Conservation (phyloP, 2,797 vertebrate species). For the Chelmon rostratus region DNA sequence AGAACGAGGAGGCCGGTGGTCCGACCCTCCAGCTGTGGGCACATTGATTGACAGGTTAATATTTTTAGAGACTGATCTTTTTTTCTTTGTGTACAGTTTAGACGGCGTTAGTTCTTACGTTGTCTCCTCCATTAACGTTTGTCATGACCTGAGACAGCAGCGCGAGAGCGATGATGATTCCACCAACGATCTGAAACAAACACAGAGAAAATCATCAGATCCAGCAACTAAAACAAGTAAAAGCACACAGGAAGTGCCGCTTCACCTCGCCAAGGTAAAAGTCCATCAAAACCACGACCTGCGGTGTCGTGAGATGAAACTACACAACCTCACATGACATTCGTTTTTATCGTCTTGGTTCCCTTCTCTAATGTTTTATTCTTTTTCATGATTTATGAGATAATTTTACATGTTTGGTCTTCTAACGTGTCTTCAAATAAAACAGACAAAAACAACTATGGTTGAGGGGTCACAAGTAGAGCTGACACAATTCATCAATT, state of each 20-base stretch:
- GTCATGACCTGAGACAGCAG: slow-evolving; percentile 27
- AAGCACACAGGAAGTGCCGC: neutral
- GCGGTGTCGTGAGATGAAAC: too few species aligned
- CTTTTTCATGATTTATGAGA: too few species aligned
- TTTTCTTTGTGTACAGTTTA: neutral
- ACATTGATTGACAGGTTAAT: neutral
- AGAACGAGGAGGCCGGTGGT: neutral
- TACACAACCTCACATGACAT: too few species aligned
- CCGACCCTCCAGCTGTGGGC: slow-evolving; percentile 31
- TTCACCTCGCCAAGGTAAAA: neutral
- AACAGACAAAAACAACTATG: too few species aligned
- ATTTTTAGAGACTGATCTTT: neutral
- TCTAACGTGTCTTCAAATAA: too few species aligned
- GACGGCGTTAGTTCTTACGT: slow-evolving; percentile 33
- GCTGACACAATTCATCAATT: too few species aligned
- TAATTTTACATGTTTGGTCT: too few species aligned
- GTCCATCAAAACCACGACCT: neutral
- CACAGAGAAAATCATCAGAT: neutral
- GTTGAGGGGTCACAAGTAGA: too few species aligned
- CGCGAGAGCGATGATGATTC: slow-evolving; percentile 38
- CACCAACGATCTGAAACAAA: slow-evolving; percentile 63
- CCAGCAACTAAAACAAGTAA: too few species aligned
- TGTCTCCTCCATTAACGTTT: fast-evolving
- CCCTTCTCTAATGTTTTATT: too few species aligned
- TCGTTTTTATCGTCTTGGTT: too few species aligned